Percentiles rank a stretch among this genome's conserved stretches.
Conservation (phyloP, 2,797 vertebrate genomes). For the Leucoraja ocellata region DNA sequence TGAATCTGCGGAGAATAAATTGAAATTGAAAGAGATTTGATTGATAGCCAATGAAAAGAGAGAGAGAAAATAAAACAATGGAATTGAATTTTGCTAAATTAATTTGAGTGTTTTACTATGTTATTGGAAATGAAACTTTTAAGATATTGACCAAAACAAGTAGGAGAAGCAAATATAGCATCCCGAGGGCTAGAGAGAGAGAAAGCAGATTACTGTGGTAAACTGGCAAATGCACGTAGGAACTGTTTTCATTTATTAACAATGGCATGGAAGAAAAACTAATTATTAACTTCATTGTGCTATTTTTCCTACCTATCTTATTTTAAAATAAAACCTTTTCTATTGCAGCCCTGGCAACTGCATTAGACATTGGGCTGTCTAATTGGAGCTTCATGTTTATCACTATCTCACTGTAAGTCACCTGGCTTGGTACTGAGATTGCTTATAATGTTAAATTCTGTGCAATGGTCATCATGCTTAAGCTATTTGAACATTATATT, state of each 20-base stretch:
- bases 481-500: not conserved
- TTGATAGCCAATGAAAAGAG: not conserved
- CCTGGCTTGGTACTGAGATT: not conserved
- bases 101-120: not conserved
- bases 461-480: not conserved
- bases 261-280: not conserved
- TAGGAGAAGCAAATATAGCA: not conserved
- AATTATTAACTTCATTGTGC: not conserved
- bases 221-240: not conserved
- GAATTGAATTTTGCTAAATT: slow-evolving; percentile 9
- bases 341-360: slow-evolving; percentile 76
- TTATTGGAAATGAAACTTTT: not conserved
- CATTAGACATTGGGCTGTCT: slow-evolving; percentile 87
- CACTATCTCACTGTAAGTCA: slow-evolving; percentile 88
- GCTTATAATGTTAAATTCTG: not conserved
- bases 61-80: not conserved
- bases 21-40: no score
- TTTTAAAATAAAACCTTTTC: no score
- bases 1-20: not conserved
- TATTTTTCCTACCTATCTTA: not conserved
- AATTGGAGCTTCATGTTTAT: slow-evolving; percentile 97
- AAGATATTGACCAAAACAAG: no score
- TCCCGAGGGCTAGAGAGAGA: no score
- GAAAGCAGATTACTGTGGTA: not conserved
- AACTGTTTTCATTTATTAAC: not conserved